phyloP scores from a whole-genome alignment of 1,140 invertebrate species.

The Drosophila suzukii region DNA sequence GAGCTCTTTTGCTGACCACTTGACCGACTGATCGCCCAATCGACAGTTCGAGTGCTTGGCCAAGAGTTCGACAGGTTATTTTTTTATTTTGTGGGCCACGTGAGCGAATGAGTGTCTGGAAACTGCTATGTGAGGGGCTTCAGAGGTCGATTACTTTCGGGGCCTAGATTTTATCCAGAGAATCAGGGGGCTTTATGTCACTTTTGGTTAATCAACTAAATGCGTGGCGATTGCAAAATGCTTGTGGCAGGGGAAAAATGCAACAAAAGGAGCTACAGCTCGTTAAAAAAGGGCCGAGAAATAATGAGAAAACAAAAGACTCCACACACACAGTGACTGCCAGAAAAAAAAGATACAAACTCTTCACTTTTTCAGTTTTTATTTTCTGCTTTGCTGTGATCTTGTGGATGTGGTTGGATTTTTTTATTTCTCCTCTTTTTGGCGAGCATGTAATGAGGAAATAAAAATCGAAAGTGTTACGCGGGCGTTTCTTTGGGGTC shows the following conservation, averaged over 20 bases:
- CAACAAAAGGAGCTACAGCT: conserved; percentile 39
- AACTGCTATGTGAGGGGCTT: conserved; percentile 3
- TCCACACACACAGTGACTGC: conserved; percentile 16
- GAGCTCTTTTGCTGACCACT: conserved; percentile 20
- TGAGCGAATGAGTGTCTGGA: conserved; percentile 31
- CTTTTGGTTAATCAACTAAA: conserved; percentile 43
- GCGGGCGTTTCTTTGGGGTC: conserved; percentile 64
- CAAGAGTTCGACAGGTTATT: conserved; percentile 29
- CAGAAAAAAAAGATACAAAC: conserved; percentile 37
- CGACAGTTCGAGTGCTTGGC: conserved; percentile 24
- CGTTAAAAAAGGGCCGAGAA: conserved; percentile 43
- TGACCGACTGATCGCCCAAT: conserved; percentile 33
- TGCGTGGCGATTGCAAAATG: conserved; percentile 49
- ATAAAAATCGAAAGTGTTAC: conserved; percentile 78
- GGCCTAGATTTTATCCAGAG: conserved; percentile 27
- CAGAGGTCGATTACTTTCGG: conserved; percentile 14
- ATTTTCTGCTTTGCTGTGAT: conserved; percentile 30
- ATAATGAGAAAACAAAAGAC: conserved; percentile 61
- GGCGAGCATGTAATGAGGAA: conserved; percentile 68
- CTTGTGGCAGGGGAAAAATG: conserved; percentile 42
- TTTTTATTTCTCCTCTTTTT: conserved; percentile 32
- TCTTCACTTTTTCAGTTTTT: conserved; percentile 51
- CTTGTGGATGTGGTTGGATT: conserved; percentile 44
- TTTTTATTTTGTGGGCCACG: conserved; percentile 27
- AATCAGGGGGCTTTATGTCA: conserved; percentile 10